phyloP scores from a whole-genome alignment of 2,797 vertebrate genomes.

The Phalanger gymnotis region DNA sequence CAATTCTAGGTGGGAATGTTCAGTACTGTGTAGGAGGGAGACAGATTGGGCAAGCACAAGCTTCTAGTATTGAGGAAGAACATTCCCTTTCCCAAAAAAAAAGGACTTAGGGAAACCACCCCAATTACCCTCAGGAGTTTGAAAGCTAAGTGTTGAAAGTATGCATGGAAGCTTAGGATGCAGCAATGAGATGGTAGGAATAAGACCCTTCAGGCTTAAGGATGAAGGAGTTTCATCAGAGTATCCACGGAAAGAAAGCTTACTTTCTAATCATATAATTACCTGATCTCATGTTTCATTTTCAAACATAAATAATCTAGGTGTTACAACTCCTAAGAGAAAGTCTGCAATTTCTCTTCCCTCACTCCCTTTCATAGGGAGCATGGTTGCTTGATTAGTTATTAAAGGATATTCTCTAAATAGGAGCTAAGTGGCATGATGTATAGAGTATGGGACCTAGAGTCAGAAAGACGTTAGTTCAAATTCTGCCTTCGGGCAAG shows the following conservation, averaged over 20 bases:
- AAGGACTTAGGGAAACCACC: background rate
- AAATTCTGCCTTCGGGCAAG: background rate
- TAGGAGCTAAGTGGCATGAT: background rate
- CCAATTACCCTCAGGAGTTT: background rate
- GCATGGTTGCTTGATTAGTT: background rate
- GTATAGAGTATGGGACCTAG: background rate
- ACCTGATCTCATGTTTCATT: constrained; percentile 58
- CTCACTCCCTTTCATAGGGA: background rate
- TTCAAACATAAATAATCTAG: constrained; percentile 45
- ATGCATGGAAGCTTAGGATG: constrained; percentile 24
- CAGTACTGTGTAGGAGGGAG: constrained; percentile 64
- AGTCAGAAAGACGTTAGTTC: background rate
- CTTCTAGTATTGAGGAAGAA: constrained; percentile 46
- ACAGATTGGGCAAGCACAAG: constrained; percentile 62
- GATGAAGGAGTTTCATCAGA: constrained; percentile 48
- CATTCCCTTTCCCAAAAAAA: rapidly evolving
- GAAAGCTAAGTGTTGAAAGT: constrained; percentile 12
- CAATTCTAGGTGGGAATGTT: constrained; percentile 75
- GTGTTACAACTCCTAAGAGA: constrained; percentile 25
- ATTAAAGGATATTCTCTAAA: background rate
- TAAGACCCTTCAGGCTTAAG: constrained; percentile 38
- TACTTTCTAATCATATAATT: constrained; percentile 24
- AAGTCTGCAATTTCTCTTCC: background rate
- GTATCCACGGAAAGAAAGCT: constrained; percentile 39
- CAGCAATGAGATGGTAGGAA: constrained; percentile 31